These are phyloP conservation scores for Desmodus rotundus DNA, from an alignment of 2,113 vertebrate genomes.

Conservation along the genomic window DNA sequence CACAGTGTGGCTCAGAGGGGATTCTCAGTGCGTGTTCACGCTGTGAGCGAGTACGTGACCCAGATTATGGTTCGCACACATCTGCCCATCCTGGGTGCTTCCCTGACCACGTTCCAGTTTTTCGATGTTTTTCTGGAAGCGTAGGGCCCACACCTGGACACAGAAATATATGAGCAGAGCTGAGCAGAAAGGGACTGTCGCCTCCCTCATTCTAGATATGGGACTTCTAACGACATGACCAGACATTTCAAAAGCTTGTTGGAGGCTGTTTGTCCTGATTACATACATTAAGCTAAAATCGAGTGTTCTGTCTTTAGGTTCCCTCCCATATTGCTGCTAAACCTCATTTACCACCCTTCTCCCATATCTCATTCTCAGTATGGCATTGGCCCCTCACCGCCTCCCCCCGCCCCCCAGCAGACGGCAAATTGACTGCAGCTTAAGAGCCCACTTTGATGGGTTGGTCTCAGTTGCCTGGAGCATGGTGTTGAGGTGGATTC, in stretches of 20 bases:
- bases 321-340: neutral
- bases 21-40: rapidly evolving
- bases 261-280: neutral
- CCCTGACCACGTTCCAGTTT: neutral
- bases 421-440: neutral
- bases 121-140: neutral
- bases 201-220: neutral
- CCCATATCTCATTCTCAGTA: neutral
- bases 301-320: neutral
- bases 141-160: neutral
- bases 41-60: neutral
- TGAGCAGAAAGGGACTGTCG: neutral
- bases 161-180: neutral
- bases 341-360: neutral
- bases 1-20: too few relatives aligned
- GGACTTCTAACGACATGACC: neutral
- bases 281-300: neutral
- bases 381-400: neutral
- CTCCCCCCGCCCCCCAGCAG: neutral
- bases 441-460: neutral
- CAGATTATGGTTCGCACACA: neutral
- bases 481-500: neutral
- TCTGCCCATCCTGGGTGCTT: neutral
- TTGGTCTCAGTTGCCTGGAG: neutral
- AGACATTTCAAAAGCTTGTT: neutral